Conservation (phyloP, 2,888 invertebrate genomes). For the Cryptus viduatorius region DNA sequence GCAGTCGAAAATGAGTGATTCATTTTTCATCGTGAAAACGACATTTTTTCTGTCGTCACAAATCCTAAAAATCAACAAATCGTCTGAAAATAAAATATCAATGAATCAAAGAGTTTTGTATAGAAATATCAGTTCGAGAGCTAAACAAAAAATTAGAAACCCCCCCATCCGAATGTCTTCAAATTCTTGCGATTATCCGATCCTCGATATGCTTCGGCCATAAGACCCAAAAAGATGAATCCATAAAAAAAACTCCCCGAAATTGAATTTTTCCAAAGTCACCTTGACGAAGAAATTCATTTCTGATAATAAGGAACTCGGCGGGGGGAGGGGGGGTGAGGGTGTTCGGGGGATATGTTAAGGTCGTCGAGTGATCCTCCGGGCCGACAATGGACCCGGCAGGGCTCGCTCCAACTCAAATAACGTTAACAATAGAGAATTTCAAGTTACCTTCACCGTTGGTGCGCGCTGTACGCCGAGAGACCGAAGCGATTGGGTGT, state of each 20-base stretch:
- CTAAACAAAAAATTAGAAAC: too few species aligned
- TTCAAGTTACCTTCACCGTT: conserved; percentile 46
- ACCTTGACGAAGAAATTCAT: conserved; percentile 9
- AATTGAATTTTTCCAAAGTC: conserved; percentile 6
- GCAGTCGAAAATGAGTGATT: too few species aligned
- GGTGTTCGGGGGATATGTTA: neutral
- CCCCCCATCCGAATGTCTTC: neutral
- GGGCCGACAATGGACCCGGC: conserved; percentile 48
- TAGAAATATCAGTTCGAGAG: too few species aligned
- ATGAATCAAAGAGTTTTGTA: too few species aligned
- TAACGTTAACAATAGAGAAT: conserved; percentile 64
- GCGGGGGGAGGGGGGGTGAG: neutral
- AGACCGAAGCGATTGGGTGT: conserved; percentile 81
- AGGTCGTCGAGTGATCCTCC: conserved; percentile 39
- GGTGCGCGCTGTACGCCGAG: conserved; percentile 69
- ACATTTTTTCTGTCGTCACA: too few species aligned
- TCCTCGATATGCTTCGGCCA: neutral
- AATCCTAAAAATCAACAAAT: too few species aligned
- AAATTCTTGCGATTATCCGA: neutral
- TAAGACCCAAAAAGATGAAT: neutral
- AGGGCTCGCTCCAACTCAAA: conserved; percentile 58
- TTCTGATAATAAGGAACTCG: conserved; percentile 41
- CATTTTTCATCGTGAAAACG: too few species aligned
- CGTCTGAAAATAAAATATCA: too few species aligned
- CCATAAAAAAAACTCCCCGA: neutral